A percentile compares a stretch with the other conserved stretches of the same genome.
Conservation (phyloP, 2,888 invertebrate genomes). For the Litoditis marina region DNA sequence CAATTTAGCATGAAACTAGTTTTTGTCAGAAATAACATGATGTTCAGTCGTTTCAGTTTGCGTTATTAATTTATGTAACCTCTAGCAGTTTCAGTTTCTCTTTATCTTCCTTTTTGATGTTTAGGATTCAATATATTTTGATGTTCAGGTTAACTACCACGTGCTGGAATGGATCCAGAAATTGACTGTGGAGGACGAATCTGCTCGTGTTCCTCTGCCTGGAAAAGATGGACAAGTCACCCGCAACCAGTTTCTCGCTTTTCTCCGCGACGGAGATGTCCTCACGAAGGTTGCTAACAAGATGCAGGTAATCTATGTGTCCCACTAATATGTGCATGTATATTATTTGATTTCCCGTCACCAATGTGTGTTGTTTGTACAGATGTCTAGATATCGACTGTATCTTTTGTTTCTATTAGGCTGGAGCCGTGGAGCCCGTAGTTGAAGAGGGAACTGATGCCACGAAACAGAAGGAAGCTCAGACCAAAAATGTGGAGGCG, state of each 20-base stretch:
- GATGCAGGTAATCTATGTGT: slow-evolving; percentile 40
- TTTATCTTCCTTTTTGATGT: not conserved
- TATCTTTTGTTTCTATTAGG: slow-evolving; percentile 10
- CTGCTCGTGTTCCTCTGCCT: slow-evolving; percentile 46
- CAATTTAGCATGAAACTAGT: too few relatives aligned
- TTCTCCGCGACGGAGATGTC: slow-evolving; percentile 53
- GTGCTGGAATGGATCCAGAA: slow-evolving; percentile 54
- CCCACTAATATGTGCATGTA: too few relatives aligned
- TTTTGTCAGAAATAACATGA: too few relatives aligned
- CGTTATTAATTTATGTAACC: too few relatives aligned
- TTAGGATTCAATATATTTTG: not conserved
- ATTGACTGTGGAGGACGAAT: slow-evolving; percentile 47
- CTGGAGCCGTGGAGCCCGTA: slow-evolving; percentile 16
- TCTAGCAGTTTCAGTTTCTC: not conserved
- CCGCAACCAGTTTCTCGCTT: slow-evolving; percentile 54
- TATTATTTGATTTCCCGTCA: too few relatives aligned
- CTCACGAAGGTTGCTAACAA: slow-evolving; percentile 55
- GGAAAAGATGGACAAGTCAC: slow-evolving; percentile 54
- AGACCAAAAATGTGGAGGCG: slow-evolving; percentile 53
- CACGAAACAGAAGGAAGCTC: slow-evolving; percentile 51
- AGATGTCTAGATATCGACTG: too few relatives aligned
- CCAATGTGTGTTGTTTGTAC: too few relatives aligned
- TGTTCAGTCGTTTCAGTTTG: too few relatives aligned
- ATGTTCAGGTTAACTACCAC: slow-evolving; percentile 53
- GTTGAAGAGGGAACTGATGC: slow-evolving; percentile 50